phyloP scores from a whole-genome alignment of 2,113 vertebrate species.

The Pseudorasbora parva region DNA sequence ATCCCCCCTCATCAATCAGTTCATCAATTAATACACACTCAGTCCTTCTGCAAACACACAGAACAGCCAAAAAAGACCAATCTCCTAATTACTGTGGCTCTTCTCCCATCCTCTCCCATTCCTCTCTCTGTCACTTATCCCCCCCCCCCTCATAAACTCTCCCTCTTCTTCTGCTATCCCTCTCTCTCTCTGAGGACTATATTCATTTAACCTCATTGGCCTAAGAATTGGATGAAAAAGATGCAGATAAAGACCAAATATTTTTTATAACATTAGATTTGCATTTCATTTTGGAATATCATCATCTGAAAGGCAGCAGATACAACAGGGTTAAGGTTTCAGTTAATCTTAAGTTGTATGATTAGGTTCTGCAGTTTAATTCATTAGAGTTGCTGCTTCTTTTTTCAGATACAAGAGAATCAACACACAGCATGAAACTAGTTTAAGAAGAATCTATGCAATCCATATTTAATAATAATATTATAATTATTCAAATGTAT shows the following conservation, averaged over 20 bases:
- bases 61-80: conserved; percentile 73
- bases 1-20: conserved; percentile 70
- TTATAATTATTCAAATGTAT: too few species aligned
- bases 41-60: conserved; percentile 67
- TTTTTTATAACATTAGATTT: background rate
- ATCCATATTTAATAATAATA: too few species aligned
- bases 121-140: conserved; percentile 21
- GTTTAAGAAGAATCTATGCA: too few species aligned
- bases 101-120: conserved; percentile 34
- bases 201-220: conserved; percentile 46
- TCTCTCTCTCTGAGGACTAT: conserved; percentile 5
- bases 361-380: too few species aligned
- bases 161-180: background rate
- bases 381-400: too few species aligned
- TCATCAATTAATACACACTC: conserved; percentile 79
- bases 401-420: too few species aligned
- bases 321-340: too few species aligned
- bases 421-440: too few species aligned
- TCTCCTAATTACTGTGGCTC: conserved; percentile 74
- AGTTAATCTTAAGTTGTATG: too few species aligned
- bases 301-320: too few species aligned
- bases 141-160: conserved; percentile 5
- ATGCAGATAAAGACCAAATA: conserved; percentile 4
- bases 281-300: too few species aligned
- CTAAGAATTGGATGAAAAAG: background rate